Evolutionary conservation across 92 coral and sea anemone species (phyloP).

Genomic region (Phenganax marumi): DNA sequence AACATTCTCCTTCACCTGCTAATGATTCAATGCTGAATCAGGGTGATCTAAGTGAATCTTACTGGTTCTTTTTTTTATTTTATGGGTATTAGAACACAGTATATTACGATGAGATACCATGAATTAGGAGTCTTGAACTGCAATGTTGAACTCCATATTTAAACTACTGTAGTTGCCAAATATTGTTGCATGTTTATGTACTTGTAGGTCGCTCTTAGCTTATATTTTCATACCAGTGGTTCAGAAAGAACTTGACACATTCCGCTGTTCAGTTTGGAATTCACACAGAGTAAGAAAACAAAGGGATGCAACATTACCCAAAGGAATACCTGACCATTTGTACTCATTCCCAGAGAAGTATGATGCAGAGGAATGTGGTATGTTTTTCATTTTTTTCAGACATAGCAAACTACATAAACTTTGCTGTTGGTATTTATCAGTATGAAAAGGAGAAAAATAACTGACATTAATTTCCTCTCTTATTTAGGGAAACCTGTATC

Average conservation of each 20-base stretch:
- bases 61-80: no score
- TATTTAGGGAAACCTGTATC: constrained; percentile 3
- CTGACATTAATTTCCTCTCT: background rate
- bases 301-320: constrained; percentile 19
- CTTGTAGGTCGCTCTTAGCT: constrained; percentile 26
- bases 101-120: no score
- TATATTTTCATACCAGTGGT: constrained; percentile 17
- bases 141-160: no score
- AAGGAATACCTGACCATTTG: constrained; percentile 26
- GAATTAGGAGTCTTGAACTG: no score
- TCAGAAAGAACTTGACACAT: constrained; percentile 14
- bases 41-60: no score
- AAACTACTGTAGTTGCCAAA: no score
- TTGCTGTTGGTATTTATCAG: no score
- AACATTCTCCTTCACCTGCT: no score
- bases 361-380: constrained; percentile 32
- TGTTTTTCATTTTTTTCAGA: background rate
- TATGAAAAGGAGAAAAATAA: background rate
- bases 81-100: no score
- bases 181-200: background rate
- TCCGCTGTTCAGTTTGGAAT: constrained; percentile 25
- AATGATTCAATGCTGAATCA: no score
- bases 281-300: constrained; percentile 29
- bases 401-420: no score
- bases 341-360: constrained; percentile 22